These are phyloP conservation scores for Triplophysa bombifrons DNA, from an alignment of 2,797 vertebrate genomes.

Conservation along the genomic window DNA sequence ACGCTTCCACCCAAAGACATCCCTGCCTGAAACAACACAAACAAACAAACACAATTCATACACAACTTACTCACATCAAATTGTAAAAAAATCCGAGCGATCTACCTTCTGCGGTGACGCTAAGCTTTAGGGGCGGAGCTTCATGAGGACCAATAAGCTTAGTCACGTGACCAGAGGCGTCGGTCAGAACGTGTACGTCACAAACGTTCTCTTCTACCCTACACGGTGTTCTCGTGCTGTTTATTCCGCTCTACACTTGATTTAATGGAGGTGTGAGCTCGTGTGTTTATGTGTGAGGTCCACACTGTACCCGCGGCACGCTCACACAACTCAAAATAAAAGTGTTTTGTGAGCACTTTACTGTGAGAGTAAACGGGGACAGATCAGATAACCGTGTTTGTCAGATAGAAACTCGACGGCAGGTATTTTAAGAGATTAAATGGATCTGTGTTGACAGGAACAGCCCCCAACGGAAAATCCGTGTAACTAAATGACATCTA, in stretches of 20 bases:
- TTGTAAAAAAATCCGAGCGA: too few relatives aligned
- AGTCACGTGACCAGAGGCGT: neutral
- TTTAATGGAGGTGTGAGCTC: constrained; percentile 51
- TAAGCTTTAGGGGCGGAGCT: too few relatives aligned
- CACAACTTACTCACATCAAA: too few relatives aligned
- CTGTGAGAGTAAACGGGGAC: neutral
- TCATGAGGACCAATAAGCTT: neutral
- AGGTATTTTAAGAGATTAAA: too few relatives aligned
- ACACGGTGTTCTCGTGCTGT: constrained; percentile 25
- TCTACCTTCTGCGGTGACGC: too few relatives aligned
- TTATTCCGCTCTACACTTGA: constrained; percentile 41
- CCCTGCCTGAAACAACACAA: constrained; percentile 8
- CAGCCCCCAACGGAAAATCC: too few relatives aligned
- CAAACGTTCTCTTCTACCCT: neutral
- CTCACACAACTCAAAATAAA: constrained; percentile 1
- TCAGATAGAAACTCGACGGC: too few relatives aligned
- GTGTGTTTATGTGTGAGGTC: constrained; percentile 46
- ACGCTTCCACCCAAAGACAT: constrained; percentile 37
- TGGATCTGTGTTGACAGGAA: too few relatives aligned
- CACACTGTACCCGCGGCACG: neutral
- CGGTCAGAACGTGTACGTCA: neutral
- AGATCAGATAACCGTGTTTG: neutral
- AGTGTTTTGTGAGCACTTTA: constrained; percentile 27
- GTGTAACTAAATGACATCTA: too few relatives aligned
- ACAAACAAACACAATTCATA: neutral